These are phyloP conservation scores for Typhlichthys eigenmanni DNA, from an alignment of 2,797 vertebrate genomes.

Conservation along the genomic window DNA sequence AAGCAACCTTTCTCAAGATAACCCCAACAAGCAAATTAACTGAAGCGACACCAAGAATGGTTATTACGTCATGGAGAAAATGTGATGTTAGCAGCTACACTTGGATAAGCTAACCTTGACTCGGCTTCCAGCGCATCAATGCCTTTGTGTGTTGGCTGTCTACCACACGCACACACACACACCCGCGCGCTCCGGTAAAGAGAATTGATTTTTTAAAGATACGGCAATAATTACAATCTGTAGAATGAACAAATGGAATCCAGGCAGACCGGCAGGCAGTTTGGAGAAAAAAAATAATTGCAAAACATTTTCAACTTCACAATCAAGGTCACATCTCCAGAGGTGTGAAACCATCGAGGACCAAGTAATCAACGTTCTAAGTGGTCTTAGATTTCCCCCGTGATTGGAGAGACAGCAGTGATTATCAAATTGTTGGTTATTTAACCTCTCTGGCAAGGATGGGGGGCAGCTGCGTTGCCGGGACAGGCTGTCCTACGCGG, in stretches of 20 bases:
- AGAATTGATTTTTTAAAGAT: slow-evolving; percentile 64
- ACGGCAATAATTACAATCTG: slow-evolving; percentile 60
- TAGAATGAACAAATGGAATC: slow-evolving; percentile 57
- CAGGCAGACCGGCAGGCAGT: slow-evolving; percentile 15
- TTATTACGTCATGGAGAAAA: neutral
- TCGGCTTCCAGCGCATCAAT: slow-evolving; percentile 12
- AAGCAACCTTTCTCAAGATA: too few relatives aligned
- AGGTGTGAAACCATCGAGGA: slow-evolving; percentile 40
- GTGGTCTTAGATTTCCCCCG: slow-evolving; percentile 49
- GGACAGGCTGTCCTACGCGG: neutral
- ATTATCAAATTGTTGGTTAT: slow-evolving; percentile 53
- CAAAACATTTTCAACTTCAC: slow-evolving; percentile 29
- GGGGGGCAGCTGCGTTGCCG: slow-evolving; percentile 39
- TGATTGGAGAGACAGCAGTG: slow-evolving; percentile 32
- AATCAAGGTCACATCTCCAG: slow-evolving; percentile 55
- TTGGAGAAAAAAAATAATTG: slow-evolving; percentile 36
- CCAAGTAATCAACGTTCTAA: slow-evolving; percentile 50
- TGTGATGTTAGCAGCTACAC: neutral
- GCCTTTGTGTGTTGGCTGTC: slow-evolving; percentile 21
- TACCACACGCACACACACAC: slow-evolving; percentile 2
- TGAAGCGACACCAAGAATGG: too few relatives aligned
- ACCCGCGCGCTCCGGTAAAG: slow-evolving; percentile 13
- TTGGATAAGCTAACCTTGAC: slow-evolving; percentile 38
- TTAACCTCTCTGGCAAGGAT: slow-evolving; percentile 27
- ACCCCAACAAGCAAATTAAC: too few relatives aligned